Evolutionary conservation across 2,113 vertebrate species (phyloP).

Genomic region (Cochlearius cochlearius): DNA sequence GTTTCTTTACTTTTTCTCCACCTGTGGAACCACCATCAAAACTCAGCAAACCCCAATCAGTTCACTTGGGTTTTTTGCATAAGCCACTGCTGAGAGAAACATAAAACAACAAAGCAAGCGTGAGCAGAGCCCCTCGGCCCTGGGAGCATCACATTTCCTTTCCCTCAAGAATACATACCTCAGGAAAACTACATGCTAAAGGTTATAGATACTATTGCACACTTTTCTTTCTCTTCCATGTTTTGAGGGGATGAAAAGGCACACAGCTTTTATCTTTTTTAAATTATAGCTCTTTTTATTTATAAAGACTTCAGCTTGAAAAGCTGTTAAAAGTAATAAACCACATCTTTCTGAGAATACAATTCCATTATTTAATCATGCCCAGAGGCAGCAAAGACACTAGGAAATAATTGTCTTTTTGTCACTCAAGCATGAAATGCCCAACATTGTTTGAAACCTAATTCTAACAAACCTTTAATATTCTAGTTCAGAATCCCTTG

Average conservation of each 20-base stretch:
- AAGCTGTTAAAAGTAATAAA: constrained; percentile 67
- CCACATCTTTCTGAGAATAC: constrained; percentile 46
- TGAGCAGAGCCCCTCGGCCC: neutral
- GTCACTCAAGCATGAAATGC: constrained; percentile 63
- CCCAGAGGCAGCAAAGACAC: constrained; percentile 54
- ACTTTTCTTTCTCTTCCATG: neutral
- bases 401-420: constrained; percentile 62
- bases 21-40: neutral
- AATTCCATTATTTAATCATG: constrained; percentile 69
- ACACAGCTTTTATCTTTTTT: neutral
- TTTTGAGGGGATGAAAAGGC: constrained; percentile 5
- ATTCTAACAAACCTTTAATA: constrained; percentile 55
- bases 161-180: neutral
- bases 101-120: neutral
- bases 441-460: constrained; percentile 59
- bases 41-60: neutral
- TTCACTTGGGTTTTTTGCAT: neutral
- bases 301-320: constrained; percentile 59
- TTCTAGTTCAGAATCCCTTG: constrained; percentile 49
- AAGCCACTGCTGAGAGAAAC: neutral
- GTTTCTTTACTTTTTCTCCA: neutral
- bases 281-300: constrained; percentile 51
- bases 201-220: neutral
- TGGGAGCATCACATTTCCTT: neutral
- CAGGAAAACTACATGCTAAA: neutral